These are phyloP conservation scores for Philhelius pedissequus DNA, from an alignment of 2,888 invertebrate species.

Conservation along the genomic window DNA sequence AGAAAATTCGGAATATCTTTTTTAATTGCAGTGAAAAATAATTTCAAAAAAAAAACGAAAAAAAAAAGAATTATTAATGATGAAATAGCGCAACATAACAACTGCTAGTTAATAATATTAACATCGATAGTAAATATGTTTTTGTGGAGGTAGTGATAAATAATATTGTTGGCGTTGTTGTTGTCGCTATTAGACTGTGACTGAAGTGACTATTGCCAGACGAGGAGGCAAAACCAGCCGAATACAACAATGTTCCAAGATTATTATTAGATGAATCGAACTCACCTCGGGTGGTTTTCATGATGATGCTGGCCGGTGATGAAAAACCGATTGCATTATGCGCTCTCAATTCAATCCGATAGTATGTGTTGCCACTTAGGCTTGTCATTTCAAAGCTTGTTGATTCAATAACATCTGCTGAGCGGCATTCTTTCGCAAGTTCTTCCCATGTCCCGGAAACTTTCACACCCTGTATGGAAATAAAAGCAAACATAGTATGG, in stretches of 20 bases:
- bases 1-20: not conserved
- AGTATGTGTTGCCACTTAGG: constrained; percentile 88
- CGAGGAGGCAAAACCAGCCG: constrained; percentile 78
- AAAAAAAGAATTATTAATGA: constrained; percentile 6
- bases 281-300: constrained; percentile 95
- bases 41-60: not conserved
- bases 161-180: constrained; percentile 72
- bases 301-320: constrained; percentile 86
- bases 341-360: constrained; percentile 90
- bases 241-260: constrained; percentile 79
- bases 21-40: not conserved
- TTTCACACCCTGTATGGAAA: constrained; percentile 82
- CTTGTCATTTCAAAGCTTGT: constrained; percentile 85
- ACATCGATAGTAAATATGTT: constrained; percentile 77
- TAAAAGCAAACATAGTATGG: not conserved
- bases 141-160: constrained; percentile 72
- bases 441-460: constrained; percentile 84
- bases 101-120: constrained; percentile 70
- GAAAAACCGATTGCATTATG: constrained; percentile 92
- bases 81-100: constrained; percentile 69
- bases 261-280: constrained; percentile 79
- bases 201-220: constrained; percentile 75
- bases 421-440: constrained; percentile 81
- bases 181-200: constrained; percentile 69
- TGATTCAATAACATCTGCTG: constrained; percentile 82